Percentiles rank a stretch among this genome's conserved stretches.
Evolutionary conservation across 2,888 invertebrate species (phyloP).

Genomic region (Scotopteryx bipunctaria): DNA sequence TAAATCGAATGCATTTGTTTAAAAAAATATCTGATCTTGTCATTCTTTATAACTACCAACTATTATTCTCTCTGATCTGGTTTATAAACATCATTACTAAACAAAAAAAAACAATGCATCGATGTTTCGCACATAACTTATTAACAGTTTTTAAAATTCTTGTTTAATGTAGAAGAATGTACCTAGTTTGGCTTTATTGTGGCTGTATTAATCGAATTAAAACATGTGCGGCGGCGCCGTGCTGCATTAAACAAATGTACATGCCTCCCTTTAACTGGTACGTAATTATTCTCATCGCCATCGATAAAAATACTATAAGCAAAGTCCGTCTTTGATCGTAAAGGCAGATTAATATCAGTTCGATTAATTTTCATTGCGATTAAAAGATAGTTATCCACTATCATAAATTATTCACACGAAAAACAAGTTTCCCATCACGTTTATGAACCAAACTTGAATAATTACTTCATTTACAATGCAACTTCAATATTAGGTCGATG

Average conservation of each 20-base stretch:
- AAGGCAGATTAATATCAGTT: slow-evolving; percentile 18
- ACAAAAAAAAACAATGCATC: no score
- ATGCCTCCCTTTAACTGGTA: no score
- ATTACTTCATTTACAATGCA: slow-evolving; percentile 59
- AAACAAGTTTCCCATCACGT: slow-evolving; percentile 57
- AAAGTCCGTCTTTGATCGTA: slow-evolving; percentile 20
- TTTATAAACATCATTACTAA: no score
- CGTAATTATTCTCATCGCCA: slow-evolving; percentile 8
- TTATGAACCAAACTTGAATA: slow-evolving; percentile 60
- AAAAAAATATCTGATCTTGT: no score
- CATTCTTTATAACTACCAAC: no score
- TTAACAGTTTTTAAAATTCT: neutral
- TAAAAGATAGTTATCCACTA: slow-evolving; percentile 22
- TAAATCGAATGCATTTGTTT: no score
- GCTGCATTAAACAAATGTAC: neutral
- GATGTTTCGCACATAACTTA: neutral
- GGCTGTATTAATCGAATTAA: neutral
- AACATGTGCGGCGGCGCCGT: no score
- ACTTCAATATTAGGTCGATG: slow-evolving; percentile 51
- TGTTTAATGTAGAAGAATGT: neutral
- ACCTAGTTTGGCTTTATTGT: neutral
- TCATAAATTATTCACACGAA: slow-evolving; percentile 35
- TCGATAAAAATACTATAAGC: slow-evolving; percentile 16
- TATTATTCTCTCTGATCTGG: no score
- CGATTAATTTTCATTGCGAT: slow-evolving; percentile 29